Evolutionary conservation across 2,888 invertebrate genomes (phyloP).

Genomic region (Hetaerina titia): DNA sequence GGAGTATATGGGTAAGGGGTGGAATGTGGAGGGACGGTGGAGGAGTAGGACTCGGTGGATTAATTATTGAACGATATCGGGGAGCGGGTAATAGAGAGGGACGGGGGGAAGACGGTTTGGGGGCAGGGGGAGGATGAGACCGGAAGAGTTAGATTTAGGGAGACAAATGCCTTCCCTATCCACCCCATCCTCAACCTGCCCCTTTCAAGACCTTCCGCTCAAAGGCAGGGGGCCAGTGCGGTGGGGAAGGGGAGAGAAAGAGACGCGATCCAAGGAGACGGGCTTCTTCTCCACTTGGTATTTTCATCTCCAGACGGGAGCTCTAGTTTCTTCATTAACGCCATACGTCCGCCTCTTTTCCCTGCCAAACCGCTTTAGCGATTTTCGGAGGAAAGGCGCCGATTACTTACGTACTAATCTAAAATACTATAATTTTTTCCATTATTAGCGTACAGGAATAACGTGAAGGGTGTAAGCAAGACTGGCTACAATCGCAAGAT

Average conservation of each 20-base stretch:
- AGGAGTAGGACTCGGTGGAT: neutral
- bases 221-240: neutral
- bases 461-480: too few species aligned
- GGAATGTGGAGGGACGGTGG: neutral
- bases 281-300: too few species aligned
- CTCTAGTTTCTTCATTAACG: too few species aligned
- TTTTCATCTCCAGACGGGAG: too few species aligned
- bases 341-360: neutral
- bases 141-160: neutral
- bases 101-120: neutral
- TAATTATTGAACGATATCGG: slow-evolving; percentile 22
- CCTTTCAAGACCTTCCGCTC: neutral
- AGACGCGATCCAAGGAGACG: neutral
- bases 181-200: neutral
- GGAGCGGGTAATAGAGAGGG: neutral
- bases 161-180: neutral
- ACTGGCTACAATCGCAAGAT: too few species aligned
- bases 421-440: too few species aligned
- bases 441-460: too few species aligned
- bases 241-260: neutral
- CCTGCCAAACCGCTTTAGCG: neutral
- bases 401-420: too few species aligned
- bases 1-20: neutral
- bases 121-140: neutral
- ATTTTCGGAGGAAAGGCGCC: too few species aligned